Evolutionary conservation across 2,797 vertebrate species (phyloP).

Genomic region (Sciaenops ocellatus): DNA sequence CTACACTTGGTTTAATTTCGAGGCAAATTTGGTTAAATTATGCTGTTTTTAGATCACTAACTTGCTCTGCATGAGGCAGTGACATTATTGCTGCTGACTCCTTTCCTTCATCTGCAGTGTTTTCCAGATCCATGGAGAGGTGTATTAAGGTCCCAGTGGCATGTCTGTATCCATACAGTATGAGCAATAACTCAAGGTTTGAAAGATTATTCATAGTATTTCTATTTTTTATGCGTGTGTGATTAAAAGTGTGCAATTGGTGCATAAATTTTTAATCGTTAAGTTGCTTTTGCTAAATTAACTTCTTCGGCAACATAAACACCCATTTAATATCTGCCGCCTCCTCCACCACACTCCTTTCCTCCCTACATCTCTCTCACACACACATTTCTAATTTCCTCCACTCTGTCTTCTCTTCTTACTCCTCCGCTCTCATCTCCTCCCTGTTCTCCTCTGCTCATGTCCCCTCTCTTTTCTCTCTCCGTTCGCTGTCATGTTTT

Average conservation of each 20-base stretch:
- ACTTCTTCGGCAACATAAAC: constrained; percentile 41
- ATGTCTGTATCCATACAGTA: neutral
- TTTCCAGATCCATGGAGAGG: neutral
- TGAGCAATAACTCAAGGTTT: constrained; percentile 16
- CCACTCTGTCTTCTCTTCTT: neutral
- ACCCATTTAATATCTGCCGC: constrained; percentile 43
- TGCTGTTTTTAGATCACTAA: constrained; percentile 9
- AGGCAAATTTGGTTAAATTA: constrained; percentile 11
- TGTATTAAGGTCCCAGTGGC: neutral
- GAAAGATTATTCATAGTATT: constrained; percentile 32
- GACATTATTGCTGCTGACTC: neutral
- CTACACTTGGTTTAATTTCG: constrained; percentile 11
- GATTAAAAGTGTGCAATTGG: constrained; percentile 25
- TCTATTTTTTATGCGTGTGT: constrained; percentile 14
- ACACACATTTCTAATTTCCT: constrained; percentile 35
- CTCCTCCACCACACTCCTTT: constrained; percentile 2
- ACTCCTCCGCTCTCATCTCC: neutral
- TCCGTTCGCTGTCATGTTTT: constrained; percentile 38
- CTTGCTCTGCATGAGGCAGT: neutral
- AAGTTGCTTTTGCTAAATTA: constrained; percentile 49
- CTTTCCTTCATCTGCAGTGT: neutral
- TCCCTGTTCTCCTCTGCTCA: neutral
- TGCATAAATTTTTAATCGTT: constrained; percentile 39
- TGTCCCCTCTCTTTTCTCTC: constrained; percentile 9
- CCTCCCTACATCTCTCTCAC: neutral